Percentiles rank a stretch among this genome's conserved stretches.
These are phyloP conservation scores for Limnephilus marmoratus DNA, from an alignment of 2,888 invertebrate species.

Conservation along the genomic window DNA sequence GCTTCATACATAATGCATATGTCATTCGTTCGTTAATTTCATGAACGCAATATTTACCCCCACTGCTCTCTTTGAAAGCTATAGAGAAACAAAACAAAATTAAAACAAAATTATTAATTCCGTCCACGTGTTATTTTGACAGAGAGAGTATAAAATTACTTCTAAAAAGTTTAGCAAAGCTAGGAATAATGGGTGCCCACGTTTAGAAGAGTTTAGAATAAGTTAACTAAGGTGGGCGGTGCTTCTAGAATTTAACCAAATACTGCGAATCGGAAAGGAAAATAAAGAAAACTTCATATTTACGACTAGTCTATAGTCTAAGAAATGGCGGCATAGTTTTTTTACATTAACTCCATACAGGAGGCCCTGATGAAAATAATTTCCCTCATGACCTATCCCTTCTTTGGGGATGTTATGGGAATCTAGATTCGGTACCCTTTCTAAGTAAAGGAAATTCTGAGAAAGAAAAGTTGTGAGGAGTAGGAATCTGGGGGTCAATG, in stretches of 20 bases:
- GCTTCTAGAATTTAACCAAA: not conserved
- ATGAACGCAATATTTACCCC: not conserved
- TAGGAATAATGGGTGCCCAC: not conserved
- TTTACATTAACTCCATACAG: no score
- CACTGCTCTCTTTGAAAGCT: not conserved
- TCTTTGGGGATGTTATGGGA: no score
- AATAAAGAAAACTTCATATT: not conserved
- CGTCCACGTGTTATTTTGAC: slow-evolving; percentile 52
- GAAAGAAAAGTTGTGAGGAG: no score
- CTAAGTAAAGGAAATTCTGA: no score
- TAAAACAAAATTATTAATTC: slow-evolving; percentile 54
- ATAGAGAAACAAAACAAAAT: slow-evolving; percentile 10
- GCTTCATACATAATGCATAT: not conserved
- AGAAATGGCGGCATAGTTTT: no score
- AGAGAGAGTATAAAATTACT: slow-evolving; percentile 13
- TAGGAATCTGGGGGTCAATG: no score
- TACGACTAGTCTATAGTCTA: not conserved
- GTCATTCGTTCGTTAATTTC: not conserved
- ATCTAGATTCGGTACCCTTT: no score
- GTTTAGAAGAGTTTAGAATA: not conserved
- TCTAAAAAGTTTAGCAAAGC: not conserved
- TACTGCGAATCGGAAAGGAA: not conserved
- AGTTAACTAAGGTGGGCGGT: not conserved
- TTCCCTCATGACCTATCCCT: no score
- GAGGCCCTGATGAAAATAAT: no score